These are phyloP conservation scores for Trichosurus vulpecula DNA, from an alignment of 2,797 vertebrate species.

Conservation along the genomic window DNA sequence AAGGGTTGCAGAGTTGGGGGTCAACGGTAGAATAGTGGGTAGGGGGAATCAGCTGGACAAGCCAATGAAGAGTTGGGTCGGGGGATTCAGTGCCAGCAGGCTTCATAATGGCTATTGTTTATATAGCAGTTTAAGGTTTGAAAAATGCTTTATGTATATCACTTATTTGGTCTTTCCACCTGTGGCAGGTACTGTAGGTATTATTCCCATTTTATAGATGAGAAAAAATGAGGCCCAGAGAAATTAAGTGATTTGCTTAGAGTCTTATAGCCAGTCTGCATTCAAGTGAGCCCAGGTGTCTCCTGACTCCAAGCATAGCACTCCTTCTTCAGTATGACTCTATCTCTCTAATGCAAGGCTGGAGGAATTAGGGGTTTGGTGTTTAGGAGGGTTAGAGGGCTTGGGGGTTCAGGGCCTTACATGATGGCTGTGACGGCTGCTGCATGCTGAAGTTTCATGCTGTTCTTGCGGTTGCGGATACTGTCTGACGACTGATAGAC, in stretches of 20 bases:
- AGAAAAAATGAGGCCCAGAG: background rate
- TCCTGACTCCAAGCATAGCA: background rate
- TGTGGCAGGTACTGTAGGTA: background rate
- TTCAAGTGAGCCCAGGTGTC: background rate
- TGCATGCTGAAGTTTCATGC: constrained; percentile 98
- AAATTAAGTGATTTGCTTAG: background rate
- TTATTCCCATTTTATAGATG: background rate
- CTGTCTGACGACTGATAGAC: constrained; percentile 99
- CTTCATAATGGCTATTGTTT: background rate
- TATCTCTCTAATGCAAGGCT: background rate
- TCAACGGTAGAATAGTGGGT: background rate
- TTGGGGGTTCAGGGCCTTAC: constrained; percentile 80
- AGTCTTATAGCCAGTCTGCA: background rate
- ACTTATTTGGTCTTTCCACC: background rate
- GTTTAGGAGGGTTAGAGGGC: background rate
- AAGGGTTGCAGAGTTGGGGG: background rate
- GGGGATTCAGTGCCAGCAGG: background rate
- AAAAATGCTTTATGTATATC: background rate
- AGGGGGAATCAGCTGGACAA: background rate
- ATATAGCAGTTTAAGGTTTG: background rate
- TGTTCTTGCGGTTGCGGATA: constrained; percentile 98
- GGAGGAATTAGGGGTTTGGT: background rate
- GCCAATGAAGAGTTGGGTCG: background rate
- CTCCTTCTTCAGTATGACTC: background rate
- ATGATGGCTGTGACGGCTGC: constrained; percentile 95